Conservation (phyloP, 1,140 invertebrate species). For the Bradynema listronoti region DNA sequence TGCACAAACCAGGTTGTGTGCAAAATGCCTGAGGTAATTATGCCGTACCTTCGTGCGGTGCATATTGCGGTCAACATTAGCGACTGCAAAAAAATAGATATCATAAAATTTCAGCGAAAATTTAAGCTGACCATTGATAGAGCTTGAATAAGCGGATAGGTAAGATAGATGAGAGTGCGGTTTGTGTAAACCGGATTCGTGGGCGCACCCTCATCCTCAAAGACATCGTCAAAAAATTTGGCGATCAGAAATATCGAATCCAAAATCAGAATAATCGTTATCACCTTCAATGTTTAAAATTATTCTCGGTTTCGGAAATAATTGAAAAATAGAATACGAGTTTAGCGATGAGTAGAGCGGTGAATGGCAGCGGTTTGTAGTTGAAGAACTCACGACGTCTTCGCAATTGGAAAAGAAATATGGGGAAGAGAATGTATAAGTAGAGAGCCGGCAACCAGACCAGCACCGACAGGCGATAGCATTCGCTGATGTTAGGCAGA, state of each 20-base stretch:
- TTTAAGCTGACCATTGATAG: conserved; percentile 48
- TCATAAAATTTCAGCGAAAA: too few species aligned
- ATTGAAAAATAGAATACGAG: conserved; percentile 2
- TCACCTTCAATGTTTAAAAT: conserved; percentile 15
- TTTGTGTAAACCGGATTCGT: conserved; percentile 24
- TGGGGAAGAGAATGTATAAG: conserved; percentile 35
- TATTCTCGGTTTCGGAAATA: not conserved
- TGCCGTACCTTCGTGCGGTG: conserved; percentile 37
- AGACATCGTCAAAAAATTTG: conserved; percentile 36
- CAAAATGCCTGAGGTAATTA: conserved; percentile 40
- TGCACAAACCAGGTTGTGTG: conserved; percentile 46
- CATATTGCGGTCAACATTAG: conserved; percentile 29
- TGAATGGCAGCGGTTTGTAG: conserved; percentile 43
- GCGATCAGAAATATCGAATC: conserved; percentile 40
- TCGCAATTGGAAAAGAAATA: conserved; percentile 45
- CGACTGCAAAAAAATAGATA: too few species aligned
- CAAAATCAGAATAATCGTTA: conserved; percentile 34
- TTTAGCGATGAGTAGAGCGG: conserved; percentile 43
- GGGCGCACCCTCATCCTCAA: conserved; percentile 14
- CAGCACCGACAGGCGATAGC: conserved; percentile 49
- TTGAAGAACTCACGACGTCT: conserved; percentile 19
- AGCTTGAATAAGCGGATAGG: conserved; percentile 41
- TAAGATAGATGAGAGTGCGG: too few species aligned
- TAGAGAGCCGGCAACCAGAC: conserved; percentile 50
- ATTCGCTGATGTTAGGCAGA: conserved; percentile 41